A percentile compares a stretch with the other conserved stretches of the same genome.
phyloP scores from a whole-genome alignment of 2,113 vertebrate species.

The Romanogobio albipinnatus region DNA sequence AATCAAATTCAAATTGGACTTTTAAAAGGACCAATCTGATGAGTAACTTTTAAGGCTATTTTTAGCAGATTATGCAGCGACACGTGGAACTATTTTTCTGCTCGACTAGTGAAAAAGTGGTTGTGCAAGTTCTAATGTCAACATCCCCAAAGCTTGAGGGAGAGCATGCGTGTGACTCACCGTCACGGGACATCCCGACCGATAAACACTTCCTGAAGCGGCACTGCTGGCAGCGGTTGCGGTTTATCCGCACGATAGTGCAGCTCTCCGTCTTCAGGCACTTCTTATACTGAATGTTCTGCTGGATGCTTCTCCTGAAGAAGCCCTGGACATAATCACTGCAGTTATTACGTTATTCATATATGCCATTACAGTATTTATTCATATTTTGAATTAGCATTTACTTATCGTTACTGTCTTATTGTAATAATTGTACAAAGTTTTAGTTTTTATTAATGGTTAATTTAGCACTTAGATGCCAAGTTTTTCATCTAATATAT shows the following conservation, averaged over 20 bases:
- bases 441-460: no score
- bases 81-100: not conserved
- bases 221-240: slow-evolving; percentile 98
- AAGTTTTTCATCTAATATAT: no score
- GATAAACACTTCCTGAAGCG: slow-evolving; percentile 97
- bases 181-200: slow-evolving; percentile 97
- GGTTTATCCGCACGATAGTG: slow-evolving; percentile 95
- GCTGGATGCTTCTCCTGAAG: slow-evolving; percentile 98
- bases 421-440: no score
- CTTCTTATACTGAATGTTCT: slow-evolving; percentile 99
- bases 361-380: no score
- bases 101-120: not conserved
- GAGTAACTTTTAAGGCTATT: no score
- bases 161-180: slow-evolving; percentile 71
- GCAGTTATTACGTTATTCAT: no score
- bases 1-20: no score
- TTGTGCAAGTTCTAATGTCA: not conserved
- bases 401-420: no score
- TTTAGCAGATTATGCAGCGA: no score
- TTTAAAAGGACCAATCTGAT: no score
- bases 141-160: not conserved
- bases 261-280: slow-evolving; percentile 98
- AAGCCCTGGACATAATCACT: slow-evolving; percentile 81
- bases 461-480: no score
- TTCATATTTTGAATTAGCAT: no score